Evolutionary conservation across 2,888 invertebrate species (phyloP).

Genomic region (Dinocampus coccinellae): DNA sequence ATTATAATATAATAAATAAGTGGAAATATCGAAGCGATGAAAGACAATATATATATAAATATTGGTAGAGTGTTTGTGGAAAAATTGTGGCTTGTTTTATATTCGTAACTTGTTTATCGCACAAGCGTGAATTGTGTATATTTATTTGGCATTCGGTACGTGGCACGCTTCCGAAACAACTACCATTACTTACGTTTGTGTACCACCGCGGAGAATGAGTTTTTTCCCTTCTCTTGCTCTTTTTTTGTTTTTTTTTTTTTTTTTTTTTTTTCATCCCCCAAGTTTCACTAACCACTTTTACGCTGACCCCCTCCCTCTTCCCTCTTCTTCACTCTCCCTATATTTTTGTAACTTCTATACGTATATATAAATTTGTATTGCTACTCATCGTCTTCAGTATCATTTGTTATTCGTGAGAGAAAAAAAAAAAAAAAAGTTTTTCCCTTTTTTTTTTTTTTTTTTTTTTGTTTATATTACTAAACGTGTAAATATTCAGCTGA

Average conservation of each 20-base stretch:
- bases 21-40: conserved; percentile 7
- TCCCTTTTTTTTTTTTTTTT: conserved; percentile 13
- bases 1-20: conserved; percentile 20
- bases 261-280: too few relatives aligned
- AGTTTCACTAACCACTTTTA: too few relatives aligned
- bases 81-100: conserved; percentile 48
- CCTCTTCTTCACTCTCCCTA: too few relatives aligned
- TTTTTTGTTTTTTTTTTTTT: conserved; percentile 10
- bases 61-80: conserved; percentile 37
- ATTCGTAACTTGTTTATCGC: conserved; percentile 52
- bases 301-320: too few relatives aligned
- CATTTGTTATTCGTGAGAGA: too few relatives aligned
- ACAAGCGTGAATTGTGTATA: conserved; percentile 51
- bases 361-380: too few relatives aligned
- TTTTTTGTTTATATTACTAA: too few relatives aligned
- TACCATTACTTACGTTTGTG: conserved; percentile 48
- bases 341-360: too few relatives aligned
- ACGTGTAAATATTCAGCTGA: conserved; percentile 41
- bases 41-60: conserved; percentile 41
- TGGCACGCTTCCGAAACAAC: conserved; percentile 53
- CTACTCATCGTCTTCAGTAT: too few relatives aligned
- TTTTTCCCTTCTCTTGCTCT: conserved; percentile 27
- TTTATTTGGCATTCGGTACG: conserved; percentile 55
- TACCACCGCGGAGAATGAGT: conserved; percentile 37
- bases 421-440: too few relatives aligned